phyloP scores from a whole-genome alignment of 2,113 vertebrate genomes.

The Craseonycteris thonglongyai region DNA sequence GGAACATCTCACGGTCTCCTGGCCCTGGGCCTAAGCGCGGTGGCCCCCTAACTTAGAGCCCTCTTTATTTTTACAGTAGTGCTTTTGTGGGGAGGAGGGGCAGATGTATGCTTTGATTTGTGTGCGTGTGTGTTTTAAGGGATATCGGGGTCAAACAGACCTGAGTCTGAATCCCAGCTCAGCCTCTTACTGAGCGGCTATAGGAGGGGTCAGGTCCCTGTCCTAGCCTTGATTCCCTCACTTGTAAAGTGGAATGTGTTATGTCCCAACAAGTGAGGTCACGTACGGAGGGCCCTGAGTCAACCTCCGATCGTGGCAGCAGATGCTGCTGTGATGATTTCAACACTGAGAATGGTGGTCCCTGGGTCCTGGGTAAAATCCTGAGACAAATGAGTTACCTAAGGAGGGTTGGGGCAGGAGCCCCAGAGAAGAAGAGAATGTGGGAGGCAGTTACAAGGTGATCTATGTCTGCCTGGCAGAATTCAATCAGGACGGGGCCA shows the following conservation, averaged over 20 bases:
- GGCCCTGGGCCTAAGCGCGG: neutral
- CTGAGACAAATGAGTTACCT: neutral
- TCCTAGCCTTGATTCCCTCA: neutral
- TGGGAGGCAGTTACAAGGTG: neutral
- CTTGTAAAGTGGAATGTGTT: neutral
- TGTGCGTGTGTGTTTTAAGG: neutral
- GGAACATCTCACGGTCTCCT: neutral
- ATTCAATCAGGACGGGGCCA: neutral
- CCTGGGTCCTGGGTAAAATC: neutral
- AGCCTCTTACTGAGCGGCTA: neutral
- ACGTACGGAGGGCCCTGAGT: neutral
- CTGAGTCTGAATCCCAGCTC: neutral
- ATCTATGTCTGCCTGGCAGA: neutral
- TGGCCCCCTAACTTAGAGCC: neutral
- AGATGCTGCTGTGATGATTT: neutral
- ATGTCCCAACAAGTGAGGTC: neutral
- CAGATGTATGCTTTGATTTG: neutral
- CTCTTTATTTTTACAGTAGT: neutral
- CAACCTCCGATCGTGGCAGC: rapidly evolving
- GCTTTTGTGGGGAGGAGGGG: neutral
- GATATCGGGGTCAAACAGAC: neutral
- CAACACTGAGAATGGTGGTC: neutral
- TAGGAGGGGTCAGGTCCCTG: neutral
- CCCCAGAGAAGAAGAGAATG: neutral
- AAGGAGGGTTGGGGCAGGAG: neutral